Conservation (phyloP, 2,888 invertebrate genomes). For the Drosophila aldrichi region DNA sequence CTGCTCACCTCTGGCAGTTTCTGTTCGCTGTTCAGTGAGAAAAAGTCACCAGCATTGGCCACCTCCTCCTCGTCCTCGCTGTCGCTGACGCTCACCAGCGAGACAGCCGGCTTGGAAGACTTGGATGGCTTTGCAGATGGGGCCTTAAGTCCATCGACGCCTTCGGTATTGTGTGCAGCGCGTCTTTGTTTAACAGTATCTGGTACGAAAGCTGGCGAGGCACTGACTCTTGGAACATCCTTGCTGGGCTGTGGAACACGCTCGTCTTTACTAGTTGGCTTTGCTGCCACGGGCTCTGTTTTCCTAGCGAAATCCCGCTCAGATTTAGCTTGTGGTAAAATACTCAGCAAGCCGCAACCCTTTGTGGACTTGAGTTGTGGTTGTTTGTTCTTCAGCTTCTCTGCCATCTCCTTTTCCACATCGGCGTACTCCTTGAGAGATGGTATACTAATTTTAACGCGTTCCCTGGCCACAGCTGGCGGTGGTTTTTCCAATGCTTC, state of each 20-base stretch:
- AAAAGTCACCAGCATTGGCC: conserved; percentile 78
- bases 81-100: conserved; percentile 78
- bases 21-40: conserved; percentile 84
- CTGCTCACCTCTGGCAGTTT: conserved; percentile 86
- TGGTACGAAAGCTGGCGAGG: conserved; percentile 83
- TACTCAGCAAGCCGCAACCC: conserved; percentile 87
- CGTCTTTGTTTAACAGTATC: conserved; percentile 83
- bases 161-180: conserved; percentile 83
- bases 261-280: not conserved
- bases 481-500: conserved; percentile 73
- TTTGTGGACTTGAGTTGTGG: conserved; percentile 30
- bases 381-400: conserved; percentile 55
- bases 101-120: conserved; percentile 66
- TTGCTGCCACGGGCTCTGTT: conserved; percentile 1
- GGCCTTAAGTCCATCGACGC: conserved; percentile 65
- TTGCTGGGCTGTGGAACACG: not conserved
- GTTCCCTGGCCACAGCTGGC: conserved; percentile 79
- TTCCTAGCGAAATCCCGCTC: conserved; percentile 75
- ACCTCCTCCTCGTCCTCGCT: conserved; percentile 86
- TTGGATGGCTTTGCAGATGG: conserved; percentile 10
- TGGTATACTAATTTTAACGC: conserved; percentile 89
- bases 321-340: conserved; percentile 89
- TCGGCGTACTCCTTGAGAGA: conserved; percentile 87
- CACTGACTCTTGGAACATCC: not conserved
- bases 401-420: conserved; percentile 73